phyloP scores from a whole-genome alignment of 2,113 vertebrate genomes.

The Brachypodius melanocephalos region DNA sequence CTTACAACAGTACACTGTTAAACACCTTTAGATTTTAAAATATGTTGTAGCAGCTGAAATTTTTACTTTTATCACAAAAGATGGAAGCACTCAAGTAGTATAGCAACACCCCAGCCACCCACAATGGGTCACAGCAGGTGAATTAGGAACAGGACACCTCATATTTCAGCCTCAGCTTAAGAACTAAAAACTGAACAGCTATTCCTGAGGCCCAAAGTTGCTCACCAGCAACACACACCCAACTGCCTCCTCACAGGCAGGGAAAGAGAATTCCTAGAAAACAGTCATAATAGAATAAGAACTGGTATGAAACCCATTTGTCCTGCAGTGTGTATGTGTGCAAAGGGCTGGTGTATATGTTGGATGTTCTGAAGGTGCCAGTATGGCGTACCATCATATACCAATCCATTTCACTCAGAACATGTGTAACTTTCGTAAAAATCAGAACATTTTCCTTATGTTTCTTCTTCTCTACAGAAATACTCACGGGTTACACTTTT shows the following conservation, averaged over 20 bases:
- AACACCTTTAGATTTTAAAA: not conserved
- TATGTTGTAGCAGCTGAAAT: not conserved
- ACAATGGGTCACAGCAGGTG: not conserved
- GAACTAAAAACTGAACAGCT: not conserved
- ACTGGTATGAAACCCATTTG: not conserved
- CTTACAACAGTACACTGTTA: not conserved
- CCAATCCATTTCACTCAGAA: not conserved
- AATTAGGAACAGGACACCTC: not conserved
- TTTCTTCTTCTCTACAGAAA: not conserved
- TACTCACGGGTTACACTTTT: constrained; percentile 88
- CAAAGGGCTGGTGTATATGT: not conserved
- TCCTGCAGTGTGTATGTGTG: not conserved
- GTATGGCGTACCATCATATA: not conserved
- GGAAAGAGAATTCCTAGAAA: not conserved
- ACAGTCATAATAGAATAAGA: not conserved
- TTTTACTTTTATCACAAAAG: not conserved
- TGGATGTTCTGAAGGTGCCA: not conserved
- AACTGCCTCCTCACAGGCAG: not conserved
- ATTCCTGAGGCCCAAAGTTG: not conserved
- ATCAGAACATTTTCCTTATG: not conserved
- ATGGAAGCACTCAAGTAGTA: not conserved
- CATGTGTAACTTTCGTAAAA: not conserved
- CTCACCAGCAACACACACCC: not conserved
- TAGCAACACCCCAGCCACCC: not conserved
- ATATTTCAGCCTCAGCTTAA: not conserved